Evolutionary conservation across 1,140 invertebrate genomes (phyloP), one percentile per base, ranked within the genome.

Genomic region (Orius insidiosus): DNA sequence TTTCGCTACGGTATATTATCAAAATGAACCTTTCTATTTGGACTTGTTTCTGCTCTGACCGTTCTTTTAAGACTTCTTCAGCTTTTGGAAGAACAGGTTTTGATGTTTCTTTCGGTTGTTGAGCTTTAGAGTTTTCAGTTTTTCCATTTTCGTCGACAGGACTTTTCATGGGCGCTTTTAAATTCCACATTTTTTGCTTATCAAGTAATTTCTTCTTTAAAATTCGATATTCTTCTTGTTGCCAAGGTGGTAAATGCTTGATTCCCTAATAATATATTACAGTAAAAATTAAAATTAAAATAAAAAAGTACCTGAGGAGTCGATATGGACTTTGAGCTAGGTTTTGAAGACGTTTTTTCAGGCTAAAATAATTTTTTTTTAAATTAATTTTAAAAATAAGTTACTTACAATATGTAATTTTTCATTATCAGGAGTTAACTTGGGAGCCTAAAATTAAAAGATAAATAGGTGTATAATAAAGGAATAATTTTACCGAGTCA

Each of bases 181-280:
- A 24, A 24, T 24, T 24, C 24, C 24, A 24, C 3, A 24, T 24
- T 4, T 24, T 24, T 24, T 24, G 24, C 35, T 46, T 46, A 15
- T 42, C 32, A 45, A 43, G 31, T 19, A 46, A n/a, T 35, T 41
- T 46, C n/a, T 15, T 41, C 15, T 50, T 50, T 10, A 42, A 33
- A 19, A 44, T 40, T 16, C 33, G 13, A 24, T 46, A 50, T 32
- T 50, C 49, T 43, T 50, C 49, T 42, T 46, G 40, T 18, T 50
- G 49, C 38, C 43, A 45, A 1, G 36, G 13, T 9, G 49, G 45
- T 13, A 50, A 40, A 50, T 46, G 37, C 35, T 16, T 39, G 5
- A 45, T 10, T 7, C 18, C 45, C 49, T 50, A 15, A 32, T 13
- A 42, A 43, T 32, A 2, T 14, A 33, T 30, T 13, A 30, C 40